Evolutionary conservation across 2,888 invertebrate species (phyloP).

Genomic region (Adelognathus sp.): DNA sequence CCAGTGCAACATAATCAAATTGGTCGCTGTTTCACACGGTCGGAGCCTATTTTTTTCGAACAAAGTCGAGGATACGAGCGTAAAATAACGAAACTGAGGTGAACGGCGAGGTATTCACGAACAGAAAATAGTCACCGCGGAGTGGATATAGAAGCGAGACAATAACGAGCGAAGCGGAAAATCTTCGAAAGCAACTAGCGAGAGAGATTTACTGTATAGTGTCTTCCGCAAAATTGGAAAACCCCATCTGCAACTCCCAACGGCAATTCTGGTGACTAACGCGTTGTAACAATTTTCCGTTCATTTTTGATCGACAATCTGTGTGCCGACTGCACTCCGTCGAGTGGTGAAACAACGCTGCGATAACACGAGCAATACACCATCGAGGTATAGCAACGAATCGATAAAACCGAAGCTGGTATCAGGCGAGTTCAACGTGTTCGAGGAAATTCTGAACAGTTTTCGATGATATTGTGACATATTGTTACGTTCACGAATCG

Average conservation of each 20-base stretch:
- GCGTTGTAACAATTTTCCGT: no score
- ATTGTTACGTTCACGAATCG: background rate
- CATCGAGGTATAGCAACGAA: no score
- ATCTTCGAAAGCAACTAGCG: slow-evolving; percentile 36
- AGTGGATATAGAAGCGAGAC: slow-evolving; percentile 1
- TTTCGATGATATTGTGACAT: background rate
- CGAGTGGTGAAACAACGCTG: no score
- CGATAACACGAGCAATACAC: no score
- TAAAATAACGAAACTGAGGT: slow-evolving; percentile 42
- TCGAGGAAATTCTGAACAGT: no score
- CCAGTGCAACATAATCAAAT: slow-evolving; percentile 32
- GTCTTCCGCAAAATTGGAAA: no score
- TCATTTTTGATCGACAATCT: no score
- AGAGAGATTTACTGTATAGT: slow-evolving; percentile 47
- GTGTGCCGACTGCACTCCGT: no score
- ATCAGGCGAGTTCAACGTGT: background rate
- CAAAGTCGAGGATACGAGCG: slow-evolving; percentile 25
- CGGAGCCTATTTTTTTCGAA: background rate
- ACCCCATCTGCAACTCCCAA: no score
- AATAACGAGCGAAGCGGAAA: slow-evolving; percentile 29
- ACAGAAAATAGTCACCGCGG: background rate
- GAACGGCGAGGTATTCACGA: slow-evolving; percentile 24
- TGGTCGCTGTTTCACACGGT: background rate
- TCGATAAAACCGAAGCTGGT: background rate
- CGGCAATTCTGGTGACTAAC: no score